Conservation (phyloP, 2,797 vertebrate genomes). For the Coracias cyanogaster region DNA sequence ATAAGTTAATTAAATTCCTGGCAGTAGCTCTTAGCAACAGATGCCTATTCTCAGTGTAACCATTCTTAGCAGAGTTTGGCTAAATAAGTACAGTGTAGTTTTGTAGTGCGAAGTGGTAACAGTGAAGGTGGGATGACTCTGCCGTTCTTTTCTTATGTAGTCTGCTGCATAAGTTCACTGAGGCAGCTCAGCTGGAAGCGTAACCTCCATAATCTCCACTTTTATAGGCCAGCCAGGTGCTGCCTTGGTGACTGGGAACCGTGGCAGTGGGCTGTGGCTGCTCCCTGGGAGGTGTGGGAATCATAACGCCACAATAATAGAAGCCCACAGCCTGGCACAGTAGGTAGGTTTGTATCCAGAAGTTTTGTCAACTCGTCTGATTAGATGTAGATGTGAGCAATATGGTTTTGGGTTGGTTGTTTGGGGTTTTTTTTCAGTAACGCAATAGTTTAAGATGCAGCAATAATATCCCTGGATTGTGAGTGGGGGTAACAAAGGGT, state of each 20-base stretch:
- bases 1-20: neutral
- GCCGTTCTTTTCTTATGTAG: neutral
- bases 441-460: neutral
- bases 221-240: neutral
- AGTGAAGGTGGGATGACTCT: neutral
- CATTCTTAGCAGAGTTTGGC: neutral
- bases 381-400: neutral
- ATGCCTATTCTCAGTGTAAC: neutral
- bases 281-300: neutral
- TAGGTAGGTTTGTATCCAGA: neutral
- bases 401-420: neutral
- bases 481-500: neutral
- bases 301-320: neutral
- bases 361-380: neutral
- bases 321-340: neutral
- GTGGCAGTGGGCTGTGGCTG: neutral
- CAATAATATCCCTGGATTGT: neutral
- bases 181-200: neutral
- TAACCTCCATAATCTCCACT: neutral
- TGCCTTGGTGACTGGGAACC: neutral
- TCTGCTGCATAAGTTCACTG: neutral
- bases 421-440: neutral
- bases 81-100: neutral
- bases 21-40: neutral
- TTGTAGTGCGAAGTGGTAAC: neutral